A percentile compares a stretch with the other conserved stretches of the same genome.
Conservation (phyloP, 2,888 invertebrate species). For the Cremastinae sp. region DNA sequence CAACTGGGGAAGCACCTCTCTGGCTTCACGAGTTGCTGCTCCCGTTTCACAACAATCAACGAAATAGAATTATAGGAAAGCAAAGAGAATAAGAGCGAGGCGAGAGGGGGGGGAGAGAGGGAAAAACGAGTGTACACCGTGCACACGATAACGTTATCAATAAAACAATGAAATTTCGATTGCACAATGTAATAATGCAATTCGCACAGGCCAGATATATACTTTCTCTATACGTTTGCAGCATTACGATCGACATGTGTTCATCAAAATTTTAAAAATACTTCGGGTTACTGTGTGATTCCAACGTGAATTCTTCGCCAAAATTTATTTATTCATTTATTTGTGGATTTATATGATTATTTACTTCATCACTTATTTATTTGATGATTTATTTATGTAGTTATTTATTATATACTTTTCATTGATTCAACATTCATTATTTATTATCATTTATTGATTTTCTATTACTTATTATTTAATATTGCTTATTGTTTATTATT, state of each 20-base stretch:
- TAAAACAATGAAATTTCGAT: conserved; percentile 40
- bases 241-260: neutral
- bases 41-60: conserved; percentile 53
- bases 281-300: neutral
- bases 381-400: no score
- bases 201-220: conserved; percentile 4
- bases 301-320: neutral
- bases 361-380: no score
- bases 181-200: conserved; percentile 8
- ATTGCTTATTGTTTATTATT: no score
- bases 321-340: no score
- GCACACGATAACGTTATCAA: conserved; percentile 5
- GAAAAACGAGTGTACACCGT: conserved; percentile 3
- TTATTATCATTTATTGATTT: no score
- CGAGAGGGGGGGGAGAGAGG: neutral
- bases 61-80: conserved; percentile 42
- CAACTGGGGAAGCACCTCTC: conserved; percentile 34
- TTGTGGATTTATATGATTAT: no score
- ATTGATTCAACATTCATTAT: no score
- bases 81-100: neutral
- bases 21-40: conserved; percentile 51
- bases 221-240: conserved; percentile 15
- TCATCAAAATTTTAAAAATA: neutral
- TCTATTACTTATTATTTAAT: no score
- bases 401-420: no score